These are phyloP conservation scores for Dallia pectoralis DNA, from an alignment of 2,797 vertebrate genomes.

Conservation along the genomic window DNA sequence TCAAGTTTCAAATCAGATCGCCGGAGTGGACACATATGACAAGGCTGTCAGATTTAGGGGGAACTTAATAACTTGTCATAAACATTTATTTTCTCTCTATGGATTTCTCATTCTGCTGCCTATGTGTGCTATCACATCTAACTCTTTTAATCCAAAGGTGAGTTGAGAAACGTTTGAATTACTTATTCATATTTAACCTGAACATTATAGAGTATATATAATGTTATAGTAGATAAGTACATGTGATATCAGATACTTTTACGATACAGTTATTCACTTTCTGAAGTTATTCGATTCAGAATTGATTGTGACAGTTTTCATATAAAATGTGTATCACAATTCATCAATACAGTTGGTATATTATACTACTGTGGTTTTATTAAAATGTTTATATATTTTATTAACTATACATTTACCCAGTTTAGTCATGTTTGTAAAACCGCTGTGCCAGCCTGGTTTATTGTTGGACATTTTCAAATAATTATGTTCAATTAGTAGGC, in stretches of 20 bases:
- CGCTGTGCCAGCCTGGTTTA: not conserved
- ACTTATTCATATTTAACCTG: not conserved
- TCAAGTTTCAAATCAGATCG: conserved; percentile 58
- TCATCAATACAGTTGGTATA: not conserved
- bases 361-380: not conserved
- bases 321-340: not conserved
- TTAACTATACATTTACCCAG: too few species aligned
- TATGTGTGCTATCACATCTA: conserved; percentile 61
- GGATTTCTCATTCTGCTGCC: conserved; percentile 63
- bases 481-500: not conserved
- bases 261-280: not conserved
- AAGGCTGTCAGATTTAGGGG: conserved; percentile 32
- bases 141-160: conserved; percentile 72
- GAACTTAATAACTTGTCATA: conserved; percentile 48
- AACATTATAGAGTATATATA: too few species aligned
- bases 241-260: not conserved
- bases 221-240: too few species aligned
- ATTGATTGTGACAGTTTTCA: not conserved
- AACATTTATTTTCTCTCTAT: conserved; percentile 44
- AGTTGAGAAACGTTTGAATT: conserved; percentile 35
- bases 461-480: conserved; percentile 2
- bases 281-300: not conserved
- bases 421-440: not conserved
- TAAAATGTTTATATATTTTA: not conserved
- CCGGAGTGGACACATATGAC: conserved; percentile 21